Evolutionary conservation across 2,113 vertebrate species (phyloP), one percentile per base, ranked within the genome.

Genomic region (Coptodon bakossiorum): DNA sequence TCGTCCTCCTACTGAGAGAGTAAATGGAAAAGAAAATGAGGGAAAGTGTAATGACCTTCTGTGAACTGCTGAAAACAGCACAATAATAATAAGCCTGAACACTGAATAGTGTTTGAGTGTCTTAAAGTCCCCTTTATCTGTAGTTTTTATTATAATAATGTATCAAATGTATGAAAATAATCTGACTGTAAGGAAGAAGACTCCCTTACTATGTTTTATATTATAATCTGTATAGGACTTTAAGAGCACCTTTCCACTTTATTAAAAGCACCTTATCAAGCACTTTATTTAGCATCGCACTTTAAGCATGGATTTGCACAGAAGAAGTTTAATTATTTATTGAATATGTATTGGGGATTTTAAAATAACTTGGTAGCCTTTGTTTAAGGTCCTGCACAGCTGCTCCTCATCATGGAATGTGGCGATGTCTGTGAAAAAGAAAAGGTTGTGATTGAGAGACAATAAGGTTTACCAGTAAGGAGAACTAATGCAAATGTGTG

Each of bases 51-150:
- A 76, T 3, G 68, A 73, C 68, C 3, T 17, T 73, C 22, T 27
- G 8, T 73, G 22, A 76, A 76, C 16, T 11, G 40, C 9, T 48
- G 40, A 76, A 76, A 48, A 36, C 68, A 73, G 40, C 68, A 76
- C 40, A 76, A 29, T 17, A 48, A 45, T 48, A 22, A 27, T 19
- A 40, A 48, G 13, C 68, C 36, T 68, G 36, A 73, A 48, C 13
- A 29, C 19, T 66, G 61, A 22, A 66, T 38, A 66, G 34, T 63
- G 17, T 36, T n/a, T 36, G 22, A 45, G 38, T 16, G 13, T 48
- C 68, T 73, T 17, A 45, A 27, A 45, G 12, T 14, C 3, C 12
- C 12, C 9, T 7, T 45, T 45, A 48, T 34, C 29, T 0, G 2
- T 4, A 61, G 29, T 34, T 63, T 63, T 36, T n/a, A 36, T 63